Evolutionary conservation across 2,888 invertebrate genomes (phyloP), one percentile per base, ranked within the genome.

Genomic region (Liopterus haemorrhoidalis): DNA sequence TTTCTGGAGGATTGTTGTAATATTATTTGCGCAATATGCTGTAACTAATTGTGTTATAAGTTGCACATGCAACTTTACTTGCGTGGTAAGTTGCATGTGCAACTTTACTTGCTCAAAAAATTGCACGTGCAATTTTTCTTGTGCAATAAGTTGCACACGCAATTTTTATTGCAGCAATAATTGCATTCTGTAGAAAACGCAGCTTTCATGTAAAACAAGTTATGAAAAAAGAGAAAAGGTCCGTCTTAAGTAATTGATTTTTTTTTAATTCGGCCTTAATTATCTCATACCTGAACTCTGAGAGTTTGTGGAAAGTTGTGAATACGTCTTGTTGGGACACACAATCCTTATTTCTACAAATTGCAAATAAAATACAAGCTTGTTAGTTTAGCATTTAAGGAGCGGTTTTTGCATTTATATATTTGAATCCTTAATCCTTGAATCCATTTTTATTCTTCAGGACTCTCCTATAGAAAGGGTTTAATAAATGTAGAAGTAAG

Each of bases 251-350:
- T 20, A 39, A n/a, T 12, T 37, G 40, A 33, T 19, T 46, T 35
- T 40, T 35, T 37, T 31, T 4, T 9, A 15, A 25, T 43, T 43
- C 5, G 12, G 20, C 25, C 28, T 36, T 30, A 35, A 25, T 38
- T 49, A 35, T 44, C 49, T 53, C 63, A 59, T 81, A 82, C 82
- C 82, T 81, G 81, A 80, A 66, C 78, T 75, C 69, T 79, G 81
- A 56, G 81, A 81, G 69, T 79, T 81, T 70, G 81, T 79, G 64
- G 81, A 81, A 60, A 79, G 76, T 71, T 81, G 81, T 66, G 79
- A 81, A 71, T 77, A 80, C 69, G 79, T 78, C 78, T 81, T 82
- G 71, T 81, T 79, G 68, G 81, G 81, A 73, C 81, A 81, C 71
- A 80, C 75, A 76, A 81, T 79, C 79, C 81, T 79, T 77, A 81